Conservation (phyloP, 2,888 invertebrate genomes). For the Chrysodeixis includens region DNA sequence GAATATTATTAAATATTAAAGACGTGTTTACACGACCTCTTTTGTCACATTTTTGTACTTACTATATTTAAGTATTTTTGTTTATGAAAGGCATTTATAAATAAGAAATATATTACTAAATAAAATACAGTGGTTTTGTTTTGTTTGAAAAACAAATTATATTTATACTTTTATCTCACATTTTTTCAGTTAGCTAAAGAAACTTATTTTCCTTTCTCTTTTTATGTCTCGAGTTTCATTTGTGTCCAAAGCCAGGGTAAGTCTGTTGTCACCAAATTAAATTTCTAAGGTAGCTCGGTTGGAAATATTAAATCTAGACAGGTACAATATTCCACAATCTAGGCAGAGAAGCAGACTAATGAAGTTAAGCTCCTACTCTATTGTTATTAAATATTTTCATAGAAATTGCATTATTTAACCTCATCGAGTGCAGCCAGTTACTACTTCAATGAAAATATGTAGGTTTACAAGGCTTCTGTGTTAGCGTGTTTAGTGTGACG, state of each 20-base stretch:
- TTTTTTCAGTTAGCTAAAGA: neutral
- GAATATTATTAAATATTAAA: no score
- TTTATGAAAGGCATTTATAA: no score
- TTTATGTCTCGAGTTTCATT: neutral
- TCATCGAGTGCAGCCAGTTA: no score
- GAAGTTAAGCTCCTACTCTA: neutral
- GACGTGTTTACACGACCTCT: no score
- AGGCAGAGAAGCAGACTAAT: conserved; percentile 21
- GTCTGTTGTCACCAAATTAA: conserved; percentile 14
- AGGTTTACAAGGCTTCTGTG: no score
- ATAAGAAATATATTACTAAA: no score
- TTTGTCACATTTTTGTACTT: no score
- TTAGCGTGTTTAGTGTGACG: no score
- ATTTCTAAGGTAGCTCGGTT: conserved; percentile 4
- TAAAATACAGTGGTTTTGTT: no score
- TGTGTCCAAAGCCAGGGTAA: neutral
- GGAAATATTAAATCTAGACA: conserved; percentile 43
- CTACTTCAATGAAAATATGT: no score
- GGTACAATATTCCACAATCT: conserved; percentile 39
- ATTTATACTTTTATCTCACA: neutral
- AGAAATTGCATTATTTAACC: neutral
- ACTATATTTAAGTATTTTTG: no score
- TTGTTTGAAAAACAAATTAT: neutral
- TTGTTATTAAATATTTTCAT: neutral
- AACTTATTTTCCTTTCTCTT: neutral